Percentiles rank a stretch among this genome's conserved stretches.
Evolutionary conservation across 1,140 invertebrate species (phyloP).

Genomic region (Platyscapa corneri): DNA sequence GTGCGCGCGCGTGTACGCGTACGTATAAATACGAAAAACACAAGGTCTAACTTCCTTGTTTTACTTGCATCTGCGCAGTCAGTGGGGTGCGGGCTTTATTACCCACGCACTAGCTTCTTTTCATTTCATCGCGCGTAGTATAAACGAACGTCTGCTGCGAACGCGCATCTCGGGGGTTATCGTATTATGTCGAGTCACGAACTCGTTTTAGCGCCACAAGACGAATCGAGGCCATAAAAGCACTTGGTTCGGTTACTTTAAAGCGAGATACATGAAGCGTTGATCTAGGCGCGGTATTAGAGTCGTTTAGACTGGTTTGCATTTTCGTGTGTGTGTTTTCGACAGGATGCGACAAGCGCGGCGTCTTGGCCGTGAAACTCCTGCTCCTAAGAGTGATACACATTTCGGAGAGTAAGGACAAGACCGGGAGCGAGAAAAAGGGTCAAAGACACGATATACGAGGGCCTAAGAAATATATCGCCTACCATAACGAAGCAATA

Average conservation of each 20-base stretch:
- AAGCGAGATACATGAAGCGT: neutral
- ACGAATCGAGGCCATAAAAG: conserved; percentile 72
- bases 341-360: neutral
- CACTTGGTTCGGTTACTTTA: conserved; percentile 59
- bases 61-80: neutral
- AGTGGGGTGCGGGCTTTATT: conserved; percentile 6
- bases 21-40: neutral
- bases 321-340: conserved; percentile 49
- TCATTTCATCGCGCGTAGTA: conserved; percentile 60
- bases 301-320: conserved; percentile 60
- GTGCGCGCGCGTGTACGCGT: neutral
- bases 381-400: neutral
- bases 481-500: neutral
- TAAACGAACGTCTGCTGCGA: conserved; percentile 47
- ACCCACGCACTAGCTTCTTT: conserved; percentile 35
- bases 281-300: neutral
- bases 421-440: neutral
- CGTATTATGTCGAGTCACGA: conserved; percentile 75
- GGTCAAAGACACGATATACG: neutral
- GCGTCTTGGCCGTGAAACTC: conserved; percentile 12
- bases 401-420: neutral
- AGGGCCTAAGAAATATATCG: neutral
- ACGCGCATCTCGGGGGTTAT: conserved; percentile 66
- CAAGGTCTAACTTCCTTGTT: neutral
- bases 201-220: conserved; percentile 72